Evolutionary conservation across 2,888 invertebrate genomes (phyloP), one percentile per base, ranked within the genome.

Genomic region (Conchocele bisecta): DNA sequence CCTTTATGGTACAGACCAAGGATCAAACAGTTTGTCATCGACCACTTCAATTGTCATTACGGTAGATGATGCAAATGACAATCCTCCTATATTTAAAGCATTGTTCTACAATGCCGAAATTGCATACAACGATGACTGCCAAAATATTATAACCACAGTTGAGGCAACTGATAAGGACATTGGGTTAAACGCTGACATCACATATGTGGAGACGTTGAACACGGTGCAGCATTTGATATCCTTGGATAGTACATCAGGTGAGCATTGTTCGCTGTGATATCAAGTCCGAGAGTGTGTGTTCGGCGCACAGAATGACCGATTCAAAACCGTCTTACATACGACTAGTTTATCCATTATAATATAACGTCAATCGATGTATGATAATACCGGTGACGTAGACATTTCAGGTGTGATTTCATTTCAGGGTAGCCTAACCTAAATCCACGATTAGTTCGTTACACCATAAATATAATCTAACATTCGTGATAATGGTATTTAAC

Each of bases 1-100:
- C 6, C 53, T 98, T 0, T 96, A 97, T 90, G 98, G 97, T 2
- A 96, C 96, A 88, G 98, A 98, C 92, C 95, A 94, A 72, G 98
- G 98, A 0, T 93, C 94, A 78, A 96, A 97, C 7, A 94, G 95
- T 59, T 93, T 97, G 44, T 96, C 97, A 29, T 96, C 96, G 77
- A 97, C 97, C 3, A 94, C 97, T 68, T 97, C 82, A 0, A 78
- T 84, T 9, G 79, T 75, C 17, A 76, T 88, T 20, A 79, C 71
- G 1, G 77, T 88, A 6, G 74, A 63, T 15, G 86, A 87, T 39
- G 75, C 60, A 57, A 87, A 88, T 60, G 85, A 86, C 63, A 85
- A 88, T 64, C 61, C 42, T 37, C 88, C 88, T 6, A 58, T 77
- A 20, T 87, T 87, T 57, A 59, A 54, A 6, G 73, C 81, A 2